Evolutionary conservation across 2,113 vertebrate species (phyloP), one percentile per base, ranked within the genome.

Genomic region (Calyptommatus sinebrachiatus): DNA sequence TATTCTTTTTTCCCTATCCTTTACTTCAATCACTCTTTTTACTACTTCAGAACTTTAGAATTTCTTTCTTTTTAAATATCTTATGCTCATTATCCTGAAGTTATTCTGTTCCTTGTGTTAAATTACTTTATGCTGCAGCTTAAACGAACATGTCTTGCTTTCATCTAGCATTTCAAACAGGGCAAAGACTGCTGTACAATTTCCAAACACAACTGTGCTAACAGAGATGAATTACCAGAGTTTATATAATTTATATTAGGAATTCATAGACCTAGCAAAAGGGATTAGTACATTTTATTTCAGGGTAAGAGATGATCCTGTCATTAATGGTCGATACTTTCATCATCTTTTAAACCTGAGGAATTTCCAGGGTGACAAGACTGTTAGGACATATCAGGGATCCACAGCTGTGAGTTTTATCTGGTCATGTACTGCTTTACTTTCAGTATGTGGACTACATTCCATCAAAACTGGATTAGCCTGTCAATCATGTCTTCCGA

Each of bases 261-360:
- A 99, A 99, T 99, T 99, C 98, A 99, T 98, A 97, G 98, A 99
- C 97, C 97, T 98, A 97, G 97, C 97, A 99, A 97, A 99, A 97
- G 96, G 98, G 98, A 99, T 99, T 99, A 99, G 96, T 97, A 97
- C 97, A 93, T 99, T 99, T 96, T 99, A 99, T 99, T 99, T 99
- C 98, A 98, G 97, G 96, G 96, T 96, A 97, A 94, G 95, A 97
- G 98, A 99, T 99, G 97, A 99, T 99, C 98, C 98, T 99, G 98
- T 99, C 98, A 99, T 99, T 99, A 99, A 99, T 96, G 97, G 97
- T 99, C 97, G 97, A 98, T 99, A 99, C 98, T 99, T 99, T 99
- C 97, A 99, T 99, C 98, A 97, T 97, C 96, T 96, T 97, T 97
- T 98, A 99, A 99, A 99, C 97, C 97, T 95, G 94, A 97, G 96